Conservation (phyloP, 1,140 invertebrate genomes). For the Ceratosolen fusciceps region DNA sequence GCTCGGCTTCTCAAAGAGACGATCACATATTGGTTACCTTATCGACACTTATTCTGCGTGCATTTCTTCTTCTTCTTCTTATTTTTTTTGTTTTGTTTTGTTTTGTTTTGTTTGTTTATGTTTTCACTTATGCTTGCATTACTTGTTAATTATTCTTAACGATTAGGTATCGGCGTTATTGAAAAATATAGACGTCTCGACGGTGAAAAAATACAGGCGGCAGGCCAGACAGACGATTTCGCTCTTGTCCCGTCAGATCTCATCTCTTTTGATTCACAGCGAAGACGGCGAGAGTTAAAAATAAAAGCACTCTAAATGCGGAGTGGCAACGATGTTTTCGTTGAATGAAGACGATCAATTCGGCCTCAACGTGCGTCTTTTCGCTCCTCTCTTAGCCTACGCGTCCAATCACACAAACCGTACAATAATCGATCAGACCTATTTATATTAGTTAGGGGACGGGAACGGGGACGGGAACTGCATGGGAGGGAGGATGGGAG, state of each 20-base stretch:
- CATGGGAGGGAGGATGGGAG: too few relatives aligned
- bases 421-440: neutral
- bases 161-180: constrained; percentile 24
- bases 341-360: constrained; percentile 25
- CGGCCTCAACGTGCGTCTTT: constrained; percentile 29
- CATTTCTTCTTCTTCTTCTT: too few relatives aligned
- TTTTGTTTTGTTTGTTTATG: too few relatives aligned
- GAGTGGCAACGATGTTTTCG: constrained; percentile 17
- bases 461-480: too few relatives aligned
- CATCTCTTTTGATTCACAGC: constrained; percentile 32
- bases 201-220: constrained; percentile 41
- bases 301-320: constrained; percentile 36
- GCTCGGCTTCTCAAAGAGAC: constrained; percentile 46
- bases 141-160: constrained; percentile 37
- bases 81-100: too few relatives aligned
- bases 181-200: constrained; percentile 46
- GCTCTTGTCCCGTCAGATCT: constrained; percentile 37
- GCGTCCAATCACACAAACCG: neutral
- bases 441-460: neutral
- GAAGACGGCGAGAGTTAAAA: constrained; percentile 19
- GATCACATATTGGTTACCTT: constrained; percentile 44
- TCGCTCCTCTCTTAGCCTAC: constrained; percentile 6
- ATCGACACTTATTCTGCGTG: constrained; percentile 42
- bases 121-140: too few relatives aligned
- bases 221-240: constrained; percentile 39